phyloP scores from a whole-genome alignment of 2,888 invertebrate species.

The Rhogogaster chlorosoma region DNA sequence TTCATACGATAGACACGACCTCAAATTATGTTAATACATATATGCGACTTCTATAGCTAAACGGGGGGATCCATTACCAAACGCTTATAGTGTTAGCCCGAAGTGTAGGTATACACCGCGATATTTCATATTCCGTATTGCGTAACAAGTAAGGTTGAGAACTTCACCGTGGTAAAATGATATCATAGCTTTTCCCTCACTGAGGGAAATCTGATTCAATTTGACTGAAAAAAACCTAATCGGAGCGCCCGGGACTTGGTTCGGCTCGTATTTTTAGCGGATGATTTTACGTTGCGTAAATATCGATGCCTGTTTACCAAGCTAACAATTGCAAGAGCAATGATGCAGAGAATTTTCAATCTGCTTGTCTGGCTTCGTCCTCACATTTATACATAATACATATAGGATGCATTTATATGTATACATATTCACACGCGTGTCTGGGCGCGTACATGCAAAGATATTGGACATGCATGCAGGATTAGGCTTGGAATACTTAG shows the following conservation, averaged over 20 bases:
- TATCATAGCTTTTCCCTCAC: not conserved
- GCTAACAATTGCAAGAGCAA: constrained; percentile 32
- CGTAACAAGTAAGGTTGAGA: not conserved
- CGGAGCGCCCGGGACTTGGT: not conserved
- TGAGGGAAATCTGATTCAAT: not conserved
- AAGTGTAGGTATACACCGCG: not conserved
- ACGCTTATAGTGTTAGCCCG: constrained; percentile 33
- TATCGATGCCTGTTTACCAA: constrained; percentile 27
- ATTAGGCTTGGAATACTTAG: not conserved
- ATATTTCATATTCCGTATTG: not conserved
- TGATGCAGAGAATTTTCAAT: constrained; percentile 49
- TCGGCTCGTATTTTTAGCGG: not conserved
- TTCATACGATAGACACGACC: constrained; percentile 35
- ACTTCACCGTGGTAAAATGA: not conserved
- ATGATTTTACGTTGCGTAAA: constrained; percentile 13
- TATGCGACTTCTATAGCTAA: constrained; percentile 40
- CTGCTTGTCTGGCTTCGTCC: constrained; percentile 32
- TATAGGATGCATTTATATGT: not conserved
- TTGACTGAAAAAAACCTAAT: not conserved
- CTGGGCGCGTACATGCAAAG: not conserved
- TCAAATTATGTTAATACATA: constrained; percentile 44
- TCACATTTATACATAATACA: not conserved
- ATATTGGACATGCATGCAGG: not conserved
- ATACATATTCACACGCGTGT: not conserved
- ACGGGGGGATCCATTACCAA: constrained; percentile 41